A percentile compares a stretch with the other conserved stretches of the same genome.
These are phyloP conservation scores for Salarias fasciatus DNA, from an alignment of 2,797 vertebrate genomes.

Conservation along the genomic window DNA sequence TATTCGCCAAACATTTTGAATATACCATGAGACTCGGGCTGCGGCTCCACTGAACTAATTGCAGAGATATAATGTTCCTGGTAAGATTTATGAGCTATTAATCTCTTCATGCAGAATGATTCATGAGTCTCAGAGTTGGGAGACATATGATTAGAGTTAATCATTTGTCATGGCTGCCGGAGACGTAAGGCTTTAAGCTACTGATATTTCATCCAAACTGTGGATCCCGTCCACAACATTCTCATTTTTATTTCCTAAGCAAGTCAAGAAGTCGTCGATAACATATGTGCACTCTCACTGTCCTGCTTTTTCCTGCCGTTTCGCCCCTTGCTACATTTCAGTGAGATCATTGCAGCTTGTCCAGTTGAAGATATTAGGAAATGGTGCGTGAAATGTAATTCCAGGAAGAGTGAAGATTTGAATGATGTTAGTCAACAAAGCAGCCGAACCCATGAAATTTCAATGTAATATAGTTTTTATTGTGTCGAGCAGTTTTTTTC, in stretches of 20 bases:
- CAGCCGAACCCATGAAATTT: too few species aligned
- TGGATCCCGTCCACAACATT: conserved; percentile 25
- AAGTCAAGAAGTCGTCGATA: conserved; percentile 15
- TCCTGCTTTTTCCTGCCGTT: conserved; percentile 3
- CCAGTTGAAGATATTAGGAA: conserved; percentile 7
- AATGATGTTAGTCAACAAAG: too few species aligned
- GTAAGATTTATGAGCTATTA: conserved; percentile 80
- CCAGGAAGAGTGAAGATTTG: too few species aligned
- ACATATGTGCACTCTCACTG: conserved; percentile 21
- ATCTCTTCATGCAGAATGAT: conserved; percentile 76
- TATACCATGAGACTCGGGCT: conserved; percentile 78
- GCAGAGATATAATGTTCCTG: conserved; percentile 75
- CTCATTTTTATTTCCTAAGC: conserved; percentile 19
- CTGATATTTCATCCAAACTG: conserved; percentile 62
- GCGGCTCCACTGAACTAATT: conserved; percentile 71
- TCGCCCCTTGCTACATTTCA: conserved; percentile 9
- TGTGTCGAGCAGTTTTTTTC: too few species aligned
- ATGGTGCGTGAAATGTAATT: too few species aligned
- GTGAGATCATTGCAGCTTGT: conserved; percentile 18
- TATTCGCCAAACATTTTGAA: conserved; percentile 81
- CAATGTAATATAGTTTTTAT: too few species aligned
- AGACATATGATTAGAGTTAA: conserved; percentile 78
- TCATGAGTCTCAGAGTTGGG: conserved; percentile 73
- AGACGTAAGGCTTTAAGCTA: conserved; percentile 62
- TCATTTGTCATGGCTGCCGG: conserved; percentile 72